phyloP scores from a whole-genome alignment of 2,113 vertebrate species.

The Centrocercus urophasianus region DNA sequence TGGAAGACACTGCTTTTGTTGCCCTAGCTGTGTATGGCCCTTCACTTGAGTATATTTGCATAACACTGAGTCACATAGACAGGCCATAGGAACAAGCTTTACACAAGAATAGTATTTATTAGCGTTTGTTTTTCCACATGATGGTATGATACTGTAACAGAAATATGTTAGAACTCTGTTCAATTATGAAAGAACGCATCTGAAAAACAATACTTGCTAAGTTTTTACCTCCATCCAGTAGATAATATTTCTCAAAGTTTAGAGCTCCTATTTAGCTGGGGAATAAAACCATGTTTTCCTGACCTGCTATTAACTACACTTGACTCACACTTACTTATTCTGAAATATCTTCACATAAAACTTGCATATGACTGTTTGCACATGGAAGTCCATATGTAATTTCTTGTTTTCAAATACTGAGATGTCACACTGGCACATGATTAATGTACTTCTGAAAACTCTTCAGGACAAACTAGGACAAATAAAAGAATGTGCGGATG shows the following conservation, averaged over 20 bases:
- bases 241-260: neutral
- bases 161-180: neutral
- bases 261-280: neutral
- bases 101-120: rapidly evolving
- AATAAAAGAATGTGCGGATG: neutral
- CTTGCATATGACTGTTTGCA: neutral
- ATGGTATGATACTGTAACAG: neutral
- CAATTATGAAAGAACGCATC: neutral
- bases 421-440: neutral
- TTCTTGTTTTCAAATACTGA: neutral
- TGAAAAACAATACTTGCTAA: neutral
- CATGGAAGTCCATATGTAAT: neutral
- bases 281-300: neutral
- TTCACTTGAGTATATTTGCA: neutral
- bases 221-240: neutral
- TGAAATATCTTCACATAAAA: neutral
- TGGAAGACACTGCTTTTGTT: neutral
- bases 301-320: neutral
- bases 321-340: neutral
- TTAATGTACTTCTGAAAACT: neutral
- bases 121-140: neutral
- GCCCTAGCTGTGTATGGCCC: neutral
- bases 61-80: rapidly evolving
- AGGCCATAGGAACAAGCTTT: neutral
- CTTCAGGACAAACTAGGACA: neutral